These are phyloP conservation scores for Microchirus variegatus DNA, from an alignment of 2,797 vertebrate species.

Conservation along the genomic window DNA sequence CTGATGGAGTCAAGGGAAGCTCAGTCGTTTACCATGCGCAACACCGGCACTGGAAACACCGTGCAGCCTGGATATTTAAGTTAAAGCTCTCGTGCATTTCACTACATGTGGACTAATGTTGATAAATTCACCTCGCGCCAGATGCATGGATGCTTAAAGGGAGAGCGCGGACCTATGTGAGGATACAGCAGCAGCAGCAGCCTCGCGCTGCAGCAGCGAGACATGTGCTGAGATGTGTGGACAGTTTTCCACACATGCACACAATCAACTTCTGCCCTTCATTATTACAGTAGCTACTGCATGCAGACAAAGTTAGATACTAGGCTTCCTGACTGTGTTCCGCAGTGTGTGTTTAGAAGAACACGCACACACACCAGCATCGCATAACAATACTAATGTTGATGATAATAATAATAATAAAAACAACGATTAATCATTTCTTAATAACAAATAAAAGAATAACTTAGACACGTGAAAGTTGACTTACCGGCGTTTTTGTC, in stretches of 20 bases:
- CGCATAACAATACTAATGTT: neutral
- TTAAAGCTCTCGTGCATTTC: neutral
- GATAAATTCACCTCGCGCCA: neutral
- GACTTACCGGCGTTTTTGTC: slow-evolving; percentile 79
- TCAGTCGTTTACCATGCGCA: slow-evolving; percentile 27
- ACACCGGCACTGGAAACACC: neutral
- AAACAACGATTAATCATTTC: neutral
- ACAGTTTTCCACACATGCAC: neutral
- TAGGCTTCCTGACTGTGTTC: neutral
- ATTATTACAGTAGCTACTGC: neutral
- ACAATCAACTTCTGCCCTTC: slow-evolving; percentile 11
- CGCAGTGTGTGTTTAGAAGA: slow-evolving; percentile 21
- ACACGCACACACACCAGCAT: neutral
- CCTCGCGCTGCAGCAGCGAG: slow-evolving; percentile 53
- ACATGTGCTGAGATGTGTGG: slow-evolving; percentile 26
- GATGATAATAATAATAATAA: too few relatives aligned
- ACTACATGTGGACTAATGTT: neutral
- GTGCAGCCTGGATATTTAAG: neutral
- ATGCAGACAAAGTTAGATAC: slow-evolving; percentile 22
- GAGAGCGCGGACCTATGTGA: slow-evolving; percentile 15
- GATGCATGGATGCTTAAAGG: neutral
- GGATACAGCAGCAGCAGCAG: slow-evolving; percentile 31
- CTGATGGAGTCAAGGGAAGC: slow-evolving; percentile 34
- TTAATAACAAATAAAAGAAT: neutral
- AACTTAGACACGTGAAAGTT: slow-evolving; percentile 35